Percentiles rank a stretch among this genome's conserved stretches.
These are phyloP conservation scores for Propithecus deckenii DNA, from an alignment of 2,797 vertebrate species.

Conservation along the genomic window DNA sequence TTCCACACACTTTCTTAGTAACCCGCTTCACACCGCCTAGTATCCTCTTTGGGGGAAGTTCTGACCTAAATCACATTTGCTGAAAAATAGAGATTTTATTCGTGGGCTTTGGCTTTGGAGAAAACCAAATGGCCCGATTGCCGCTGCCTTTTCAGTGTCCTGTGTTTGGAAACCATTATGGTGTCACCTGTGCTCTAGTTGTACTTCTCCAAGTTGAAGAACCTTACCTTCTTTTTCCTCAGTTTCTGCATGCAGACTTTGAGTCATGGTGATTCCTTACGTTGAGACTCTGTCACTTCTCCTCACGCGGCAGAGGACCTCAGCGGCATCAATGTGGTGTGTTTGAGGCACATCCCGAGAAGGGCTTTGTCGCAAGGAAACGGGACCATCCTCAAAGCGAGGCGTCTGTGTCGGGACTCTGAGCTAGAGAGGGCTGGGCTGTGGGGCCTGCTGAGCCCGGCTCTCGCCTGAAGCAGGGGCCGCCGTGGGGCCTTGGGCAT, in stretches of 20 bases:
- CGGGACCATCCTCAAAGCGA: neutral
- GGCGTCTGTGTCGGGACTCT: neutral
- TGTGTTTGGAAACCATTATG: neutral
- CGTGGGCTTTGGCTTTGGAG: neutral
- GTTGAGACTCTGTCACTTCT: neutral
- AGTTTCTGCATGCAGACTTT: neutral
- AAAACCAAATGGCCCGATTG: neutral
- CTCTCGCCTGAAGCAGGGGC: neutral
- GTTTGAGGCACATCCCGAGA: neutral
- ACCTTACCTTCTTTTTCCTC: neutral
- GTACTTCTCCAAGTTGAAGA: neutral
- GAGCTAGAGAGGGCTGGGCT: neutral
- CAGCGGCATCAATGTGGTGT: neutral
- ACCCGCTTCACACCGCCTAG: neutral
- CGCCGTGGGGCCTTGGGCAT: neutral
- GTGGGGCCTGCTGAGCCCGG: neutral
- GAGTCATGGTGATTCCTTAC: neutral
- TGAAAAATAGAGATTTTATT: neutral
- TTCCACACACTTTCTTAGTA: neutral
- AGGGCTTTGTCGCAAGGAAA: neutral
- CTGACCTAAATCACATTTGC: neutral
- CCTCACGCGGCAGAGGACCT: neutral
- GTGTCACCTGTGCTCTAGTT: neutral
- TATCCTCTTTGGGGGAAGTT: neutral
- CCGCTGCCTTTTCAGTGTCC: neutral